These are phyloP conservation scores for Nothocercus julius DNA, from an alignment of 2,113 vertebrate species.

Conservation along the genomic window DNA sequence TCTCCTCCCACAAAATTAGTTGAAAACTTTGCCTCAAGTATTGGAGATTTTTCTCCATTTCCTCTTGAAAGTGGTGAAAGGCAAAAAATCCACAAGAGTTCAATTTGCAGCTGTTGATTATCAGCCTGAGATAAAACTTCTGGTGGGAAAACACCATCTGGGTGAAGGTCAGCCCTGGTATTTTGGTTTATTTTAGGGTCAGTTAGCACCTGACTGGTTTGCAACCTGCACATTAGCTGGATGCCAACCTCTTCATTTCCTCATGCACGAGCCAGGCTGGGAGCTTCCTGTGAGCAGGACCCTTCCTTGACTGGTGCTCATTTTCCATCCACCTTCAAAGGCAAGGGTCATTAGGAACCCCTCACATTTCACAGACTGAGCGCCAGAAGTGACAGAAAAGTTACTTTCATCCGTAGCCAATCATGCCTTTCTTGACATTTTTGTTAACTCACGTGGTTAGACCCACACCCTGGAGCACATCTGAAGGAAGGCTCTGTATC, in stretches of 20 bases:
- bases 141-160: not conserved
- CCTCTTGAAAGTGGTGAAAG: not conserved
- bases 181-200: not conserved
- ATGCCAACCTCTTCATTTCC: not conserved
- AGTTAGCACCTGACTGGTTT: not conserved
- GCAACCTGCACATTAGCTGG: not conserved
- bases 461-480: not conserved
- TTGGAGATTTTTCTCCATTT: not conserved
- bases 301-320: not conserved
- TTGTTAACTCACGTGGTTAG: not conserved
- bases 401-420: not conserved
- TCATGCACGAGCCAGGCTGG: not conserved
- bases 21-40: fast-evolving
- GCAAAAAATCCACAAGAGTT: not conserved
- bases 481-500: not conserved
- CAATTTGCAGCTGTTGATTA: not conserved
- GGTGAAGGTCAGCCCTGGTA: not conserved
- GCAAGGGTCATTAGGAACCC: not conserved
- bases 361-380: fast-evolving
- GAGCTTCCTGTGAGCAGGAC: fast-evolving
- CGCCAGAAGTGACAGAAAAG: not conserved
- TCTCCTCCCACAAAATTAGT: not conserved
- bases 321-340: not conserved
- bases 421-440: not conserved
- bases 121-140: not conserved